Evolutionary conservation across 2,797 vertebrate species (phyloP).

Genomic region (Scolopax bukidnonensis): DNA sequence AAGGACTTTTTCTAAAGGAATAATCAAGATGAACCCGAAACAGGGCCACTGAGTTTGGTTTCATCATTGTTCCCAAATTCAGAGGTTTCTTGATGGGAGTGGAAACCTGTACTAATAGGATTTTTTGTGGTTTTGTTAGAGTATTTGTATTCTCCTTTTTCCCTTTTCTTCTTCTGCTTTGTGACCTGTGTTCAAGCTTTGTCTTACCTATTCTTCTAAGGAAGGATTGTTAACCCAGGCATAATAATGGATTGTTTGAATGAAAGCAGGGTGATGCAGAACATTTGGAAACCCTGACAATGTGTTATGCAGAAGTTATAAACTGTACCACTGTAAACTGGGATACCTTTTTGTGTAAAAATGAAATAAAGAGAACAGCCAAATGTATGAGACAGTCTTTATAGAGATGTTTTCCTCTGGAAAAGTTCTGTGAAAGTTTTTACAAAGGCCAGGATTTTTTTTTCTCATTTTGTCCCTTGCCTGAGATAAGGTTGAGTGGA

Average conservation of each 20-base stretch:
- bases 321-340: background rate
- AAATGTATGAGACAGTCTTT: background rate
- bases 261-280: rapidly evolving
- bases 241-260: background rate
- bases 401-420: background rate
- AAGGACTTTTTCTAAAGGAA: background rate
- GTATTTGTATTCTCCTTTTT: background rate
- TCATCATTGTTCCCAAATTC: rapidly evolving
- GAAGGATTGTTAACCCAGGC: background rate
- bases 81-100: background rate
- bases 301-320: background rate
- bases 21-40: background rate
- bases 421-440: background rate
- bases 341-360: background rate
- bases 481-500: background rate
- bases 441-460: rapidly evolving
- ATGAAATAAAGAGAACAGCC: background rate
- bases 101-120: rapidly evolving
- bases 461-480: background rate
- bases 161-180: background rate
- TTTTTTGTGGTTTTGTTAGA: background rate
- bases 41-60: background rate
- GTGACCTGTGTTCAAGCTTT: background rate
- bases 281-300: rapidly evolving
- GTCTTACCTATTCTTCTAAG: background rate